Conservation (phyloP, 2,888 invertebrate genomes). For the Meta bourneti region DNA sequence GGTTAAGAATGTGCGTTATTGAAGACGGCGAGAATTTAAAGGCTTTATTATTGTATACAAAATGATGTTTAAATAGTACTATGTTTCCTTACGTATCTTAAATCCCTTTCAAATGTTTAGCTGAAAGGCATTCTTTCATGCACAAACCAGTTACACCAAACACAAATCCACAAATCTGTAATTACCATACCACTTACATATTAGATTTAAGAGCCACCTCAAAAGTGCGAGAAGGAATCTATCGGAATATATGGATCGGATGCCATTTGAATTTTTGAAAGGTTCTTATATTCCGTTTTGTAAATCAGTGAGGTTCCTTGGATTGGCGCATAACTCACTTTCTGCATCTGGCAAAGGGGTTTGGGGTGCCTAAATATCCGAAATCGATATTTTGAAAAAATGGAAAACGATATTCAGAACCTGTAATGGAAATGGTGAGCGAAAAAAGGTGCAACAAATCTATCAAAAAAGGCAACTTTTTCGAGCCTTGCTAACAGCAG, state of each 20-base stretch:
- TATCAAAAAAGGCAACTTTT: background rate
- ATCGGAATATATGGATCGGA: background rate
- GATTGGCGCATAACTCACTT: slow-evolving; percentile 5
- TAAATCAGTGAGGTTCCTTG: slow-evolving; percentile 9
- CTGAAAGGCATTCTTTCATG: too few relatives aligned
- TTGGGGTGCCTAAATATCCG: slow-evolving; percentile 26
- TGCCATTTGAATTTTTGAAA: slow-evolving; percentile 3
- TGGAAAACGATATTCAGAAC: slow-evolving; percentile 53
- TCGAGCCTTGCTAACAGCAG: background rate
- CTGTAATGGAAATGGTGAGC: slow-evolving; percentile 25
- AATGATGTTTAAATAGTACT: too few relatives aligned
- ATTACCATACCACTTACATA: background rate
- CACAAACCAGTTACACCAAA: too few relatives aligned
- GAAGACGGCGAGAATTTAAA: too few relatives aligned
- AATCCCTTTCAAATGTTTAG: too few relatives aligned
- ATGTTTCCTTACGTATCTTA: too few relatives aligned
- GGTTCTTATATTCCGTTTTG: slow-evolving; percentile 12
- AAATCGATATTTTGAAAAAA: slow-evolving; percentile 59
- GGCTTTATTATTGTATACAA: too few relatives aligned
- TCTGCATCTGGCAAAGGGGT: background rate
- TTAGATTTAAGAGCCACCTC: background rate
- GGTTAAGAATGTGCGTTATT: too few relatives aligned
- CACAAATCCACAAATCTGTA: background rate
- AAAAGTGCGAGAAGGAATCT: background rate
- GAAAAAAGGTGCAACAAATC: slow-evolving; percentile 10